Evolutionary conservation across 2,113 vertebrate species (phyloP), one percentile per base, ranked within the genome.

Genomic region (Mohoua ochrocephala): DNA sequence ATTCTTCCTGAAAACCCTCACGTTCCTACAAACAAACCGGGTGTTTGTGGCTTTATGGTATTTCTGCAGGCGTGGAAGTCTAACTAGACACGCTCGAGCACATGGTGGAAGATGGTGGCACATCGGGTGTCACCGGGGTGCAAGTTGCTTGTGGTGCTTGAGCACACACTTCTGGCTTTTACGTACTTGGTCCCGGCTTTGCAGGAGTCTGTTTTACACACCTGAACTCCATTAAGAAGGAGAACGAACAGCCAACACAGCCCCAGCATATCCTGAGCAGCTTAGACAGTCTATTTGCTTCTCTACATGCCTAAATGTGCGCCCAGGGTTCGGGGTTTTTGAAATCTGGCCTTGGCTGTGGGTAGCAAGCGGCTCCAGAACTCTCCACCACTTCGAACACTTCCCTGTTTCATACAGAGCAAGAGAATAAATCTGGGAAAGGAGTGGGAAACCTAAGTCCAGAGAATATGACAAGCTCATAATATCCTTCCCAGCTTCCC

Each of bases 251-350:
- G 81, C 81, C 61, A 85, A 2, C 84, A 76, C n/a, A 87, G 52
- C 59, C 47, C 42, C 89, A 65, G 78, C 35, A 18, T 28, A 50
- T 85, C 56, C 63, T 50, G 74, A 85, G 75, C 42, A 59, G 71
- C 54, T 94, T 45, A 80, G 63, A 80, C 74, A 83, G 69, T 56
- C 60, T 87, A 1, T 93, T 94, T 93, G 83, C 76, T 96, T 95
- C 89, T 77, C 78, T 56, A 33, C 52, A 20, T 71, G 80, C 59
- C 50, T 84, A 67, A 85, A 77, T 80, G 45, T 15, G 37, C 7
- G 2, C 50, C 84, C 24, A 31, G n/a, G 52, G 49, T 16, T 85
- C n/a, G 60, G 47, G 53, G 78, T 41, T 87, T 91, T 79, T 89
- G 81, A 70, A 84, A 81, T 75, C 73, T 78, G 60, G 76, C 53